Base-by-base conservation (phyloP, 2,113 vertebrate genomes). In the Coreoperca whiteheadi region DNA sequence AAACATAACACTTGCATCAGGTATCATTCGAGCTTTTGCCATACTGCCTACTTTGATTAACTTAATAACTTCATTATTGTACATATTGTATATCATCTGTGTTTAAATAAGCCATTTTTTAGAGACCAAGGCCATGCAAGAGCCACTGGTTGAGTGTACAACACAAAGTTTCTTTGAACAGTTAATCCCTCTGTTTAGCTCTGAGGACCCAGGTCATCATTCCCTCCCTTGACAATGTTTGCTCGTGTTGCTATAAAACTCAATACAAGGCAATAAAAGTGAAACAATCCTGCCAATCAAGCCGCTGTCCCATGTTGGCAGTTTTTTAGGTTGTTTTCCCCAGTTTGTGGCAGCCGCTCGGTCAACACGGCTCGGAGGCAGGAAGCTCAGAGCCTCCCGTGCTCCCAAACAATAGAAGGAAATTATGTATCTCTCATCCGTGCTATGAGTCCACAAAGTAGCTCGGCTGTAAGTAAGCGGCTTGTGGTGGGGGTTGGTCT, bases 361-460 rank as follows among this genome's bases (percentile, higher is more conserved):
- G 39, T 77, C 80, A 57, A 23, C 66, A 39, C 46, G 65, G 21
- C 56, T 18, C 54, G 18, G 8, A 73, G 66, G 41, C 90, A 83
- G 85, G 90, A 87, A 90, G 83, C 73, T 76, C 46, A 30, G 2
- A 80, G 60, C 63, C 68, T 78, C 41, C 41, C 73, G 32, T 48
- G 63, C 64, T 73, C 56, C 77, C 51, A 71, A 83, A 95, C 94
- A 95, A 95, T 92, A 57, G 87, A 43, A 89, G 93, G 93, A 95
- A 94, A 90, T 84, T 12, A 77, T 83, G 54, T 39, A 61, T 84
- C 74, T 80, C 21, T 71, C 21, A 15, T 54, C 37, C 14, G n/a
- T 32, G 23, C 48, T 34, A 1, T 21, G n/a, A 32, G 56, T 53
- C 30, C 64, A 50, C 23, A 37, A 54, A 39, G 28, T 25, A 50